These are phyloP conservation scores for Picathartes gymnocephalus DNA, from an alignment of 2,113 vertebrate species.

Conservation along the genomic window DNA sequence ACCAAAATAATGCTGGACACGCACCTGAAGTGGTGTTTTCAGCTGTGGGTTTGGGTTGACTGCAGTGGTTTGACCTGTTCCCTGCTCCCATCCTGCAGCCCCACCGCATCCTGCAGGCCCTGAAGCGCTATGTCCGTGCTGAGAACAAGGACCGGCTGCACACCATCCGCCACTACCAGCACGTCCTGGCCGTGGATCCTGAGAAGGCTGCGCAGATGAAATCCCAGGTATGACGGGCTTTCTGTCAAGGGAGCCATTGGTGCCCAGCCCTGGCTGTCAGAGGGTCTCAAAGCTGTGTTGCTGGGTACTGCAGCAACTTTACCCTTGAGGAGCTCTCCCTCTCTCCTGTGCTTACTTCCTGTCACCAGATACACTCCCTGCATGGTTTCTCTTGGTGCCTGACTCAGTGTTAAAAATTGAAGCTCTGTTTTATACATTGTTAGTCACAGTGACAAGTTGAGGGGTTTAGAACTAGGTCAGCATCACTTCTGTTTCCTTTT, in stretches of 20 bases:
- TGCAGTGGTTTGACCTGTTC: background rate
- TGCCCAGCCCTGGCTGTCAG: background rate
- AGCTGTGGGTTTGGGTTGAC: background rate
- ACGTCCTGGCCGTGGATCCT: slow-evolving; percentile 93
- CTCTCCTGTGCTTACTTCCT: background rate
- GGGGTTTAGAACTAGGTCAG: background rate
- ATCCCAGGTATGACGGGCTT: slow-evolving; percentile 80
- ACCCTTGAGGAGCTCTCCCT: background rate
- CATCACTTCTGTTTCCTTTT: background rate
- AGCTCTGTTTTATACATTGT: background rate
- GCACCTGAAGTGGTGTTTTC: background rate
- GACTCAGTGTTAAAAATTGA: background rate
- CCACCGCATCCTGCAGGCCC: slow-evolving; percentile 91
- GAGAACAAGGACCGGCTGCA: slow-evolving; percentile 98
- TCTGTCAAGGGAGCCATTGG: background rate
- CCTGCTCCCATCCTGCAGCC: slow-evolving; percentile 71
- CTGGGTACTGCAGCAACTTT: background rate
- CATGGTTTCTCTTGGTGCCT: background rate
- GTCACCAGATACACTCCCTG: background rate
- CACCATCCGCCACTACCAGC: slow-evolving; percentile 95
- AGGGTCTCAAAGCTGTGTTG: background rate
- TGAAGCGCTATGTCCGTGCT: slow-evolving; percentile 87
- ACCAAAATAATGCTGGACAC: background rate
- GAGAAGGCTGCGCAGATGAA: slow-evolving; percentile 98
- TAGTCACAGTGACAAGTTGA: background rate